Evolutionary conservation across 2,113 vertebrate species (phyloP).

Genomic region (Ptilonorhynchus violaceus): DNA sequence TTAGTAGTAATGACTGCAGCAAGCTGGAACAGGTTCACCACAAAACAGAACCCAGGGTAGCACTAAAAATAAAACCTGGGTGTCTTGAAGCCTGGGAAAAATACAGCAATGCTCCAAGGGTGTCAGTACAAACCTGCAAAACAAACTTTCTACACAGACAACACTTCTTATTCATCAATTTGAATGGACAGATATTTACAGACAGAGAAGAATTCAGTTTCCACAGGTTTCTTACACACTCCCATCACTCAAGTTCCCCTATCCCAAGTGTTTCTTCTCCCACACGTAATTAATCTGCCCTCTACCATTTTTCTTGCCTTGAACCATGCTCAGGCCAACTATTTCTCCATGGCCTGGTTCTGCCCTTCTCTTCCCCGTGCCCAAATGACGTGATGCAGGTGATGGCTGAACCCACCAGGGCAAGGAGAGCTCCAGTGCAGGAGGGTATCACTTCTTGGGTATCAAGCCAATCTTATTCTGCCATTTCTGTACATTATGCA

Average conservation of each 20-base stretch:
- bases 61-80: conserved; percentile 29
- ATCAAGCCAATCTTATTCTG: background rate
- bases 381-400: fast-evolving
- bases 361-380: background rate
- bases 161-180: background rate
- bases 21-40: background rate
- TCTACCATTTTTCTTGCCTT: background rate
- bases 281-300: background rate
- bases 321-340: background rate
- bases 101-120: background rate
- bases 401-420: background rate
- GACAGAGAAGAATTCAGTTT: background rate
- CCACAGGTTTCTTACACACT: background rate
- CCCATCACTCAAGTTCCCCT: background rate
- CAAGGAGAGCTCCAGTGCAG: fast-evolving
- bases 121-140: background rate
- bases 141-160: background rate
- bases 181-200: background rate
- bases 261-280: background rate
- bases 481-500: background rate
- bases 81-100: conserved; percentile 20
- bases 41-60: background rate
- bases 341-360: background rate
- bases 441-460: fast-evolving
- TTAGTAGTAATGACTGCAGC: background rate